phyloP scores from a whole-genome alignment of 2,113 vertebrate species.

The Podiceps cristatus region DNA sequence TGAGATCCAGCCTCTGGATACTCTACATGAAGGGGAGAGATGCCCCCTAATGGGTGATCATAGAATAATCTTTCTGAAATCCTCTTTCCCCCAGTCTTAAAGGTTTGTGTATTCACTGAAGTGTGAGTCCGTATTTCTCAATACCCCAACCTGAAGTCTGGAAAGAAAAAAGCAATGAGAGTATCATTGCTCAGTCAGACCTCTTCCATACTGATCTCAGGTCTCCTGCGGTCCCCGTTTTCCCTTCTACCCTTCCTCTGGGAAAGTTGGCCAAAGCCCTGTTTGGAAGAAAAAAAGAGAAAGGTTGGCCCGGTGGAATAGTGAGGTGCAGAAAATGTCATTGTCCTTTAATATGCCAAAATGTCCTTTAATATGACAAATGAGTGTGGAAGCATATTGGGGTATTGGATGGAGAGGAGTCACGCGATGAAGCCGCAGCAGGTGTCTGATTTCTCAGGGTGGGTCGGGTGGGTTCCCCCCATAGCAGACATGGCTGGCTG shows the following conservation, averaged over 20 bases:
- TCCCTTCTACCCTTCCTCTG: not conserved
- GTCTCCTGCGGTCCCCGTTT: not conserved
- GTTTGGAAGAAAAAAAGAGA: not conserved
- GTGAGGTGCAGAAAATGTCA: not conserved
- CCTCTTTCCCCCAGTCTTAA: not conserved
- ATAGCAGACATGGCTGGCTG: not conserved
- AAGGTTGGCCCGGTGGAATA: not conserved
- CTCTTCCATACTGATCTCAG: not conserved
- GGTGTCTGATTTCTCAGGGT: not conserved
- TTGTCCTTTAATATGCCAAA: not conserved
- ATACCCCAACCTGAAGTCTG: too few relatives aligned
- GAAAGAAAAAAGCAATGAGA: not conserved
- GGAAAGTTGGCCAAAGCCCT: not conserved
- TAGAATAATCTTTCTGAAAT: not conserved
- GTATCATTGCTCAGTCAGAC: not conserved
- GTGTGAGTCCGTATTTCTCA: not conserved
- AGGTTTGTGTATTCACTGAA: not conserved
- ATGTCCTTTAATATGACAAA: not conserved
- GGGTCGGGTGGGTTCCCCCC: too few relatives aligned
- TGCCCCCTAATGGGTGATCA: conserved; percentile 9
- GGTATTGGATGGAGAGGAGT: not conserved
- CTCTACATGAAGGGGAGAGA: not conserved
- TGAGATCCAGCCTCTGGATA: not conserved
- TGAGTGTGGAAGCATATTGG: too few relatives aligned
- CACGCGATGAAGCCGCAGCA: not conserved